These are phyloP conservation scores for Callaeas wilsoni DNA, from an alignment of 2,113 vertebrate genomes.

Conservation along the genomic window DNA sequence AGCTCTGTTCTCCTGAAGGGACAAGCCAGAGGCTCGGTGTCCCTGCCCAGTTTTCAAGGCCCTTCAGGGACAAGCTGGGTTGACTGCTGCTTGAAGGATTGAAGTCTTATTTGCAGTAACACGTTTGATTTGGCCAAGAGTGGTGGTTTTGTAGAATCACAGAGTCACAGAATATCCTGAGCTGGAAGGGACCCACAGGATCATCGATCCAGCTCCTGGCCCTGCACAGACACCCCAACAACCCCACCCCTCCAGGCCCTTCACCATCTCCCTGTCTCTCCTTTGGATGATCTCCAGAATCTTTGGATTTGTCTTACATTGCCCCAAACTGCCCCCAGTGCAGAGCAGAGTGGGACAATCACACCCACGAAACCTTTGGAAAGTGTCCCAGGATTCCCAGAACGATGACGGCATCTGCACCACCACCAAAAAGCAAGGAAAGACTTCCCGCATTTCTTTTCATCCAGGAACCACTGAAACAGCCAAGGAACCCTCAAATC, in stretches of 20 bases:
- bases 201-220: fast-evolving
- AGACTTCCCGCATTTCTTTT: not conserved
- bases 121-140: not conserved
- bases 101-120: too few relatives aligned
- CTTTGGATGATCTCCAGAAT: not conserved
- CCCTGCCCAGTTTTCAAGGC: not conserved
- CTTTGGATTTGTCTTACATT: not conserved
- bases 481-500: not conserved
- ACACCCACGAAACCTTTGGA: not conserved
- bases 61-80: not conserved
- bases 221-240: not conserved
- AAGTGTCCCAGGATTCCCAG: not conserved
- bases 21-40: not conserved
- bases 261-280: not conserved
- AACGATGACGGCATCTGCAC: not conserved
- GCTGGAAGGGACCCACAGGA: not conserved
- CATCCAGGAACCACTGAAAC: not conserved
- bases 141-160: not conserved
- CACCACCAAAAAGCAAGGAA: not conserved
- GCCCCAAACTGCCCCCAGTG: not conserved
- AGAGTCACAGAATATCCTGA: not conserved
- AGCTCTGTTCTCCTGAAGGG: not conserved
- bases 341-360: not conserved
- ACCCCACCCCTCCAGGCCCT: not conserved
- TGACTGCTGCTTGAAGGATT: not conserved